phyloP scores from a whole-genome alignment of 2,113 vertebrate genomes.

The Gallinago media region DNA sequence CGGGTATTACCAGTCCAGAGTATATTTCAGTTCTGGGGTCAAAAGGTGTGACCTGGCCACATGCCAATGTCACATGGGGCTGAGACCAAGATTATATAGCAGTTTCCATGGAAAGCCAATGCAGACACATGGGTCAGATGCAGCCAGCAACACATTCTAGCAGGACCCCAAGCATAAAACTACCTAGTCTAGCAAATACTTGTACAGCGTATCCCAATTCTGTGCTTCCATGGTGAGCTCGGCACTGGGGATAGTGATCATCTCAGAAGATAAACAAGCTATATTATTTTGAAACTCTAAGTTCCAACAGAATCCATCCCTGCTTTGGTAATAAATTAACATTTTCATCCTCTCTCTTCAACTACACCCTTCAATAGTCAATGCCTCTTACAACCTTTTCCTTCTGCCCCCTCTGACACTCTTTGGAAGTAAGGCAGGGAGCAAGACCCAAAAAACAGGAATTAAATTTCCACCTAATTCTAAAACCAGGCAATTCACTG shows the following conservation, averaged over 20 bases:
- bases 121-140: neutral
- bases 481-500: neutral
- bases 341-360: neutral
- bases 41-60: neutral
- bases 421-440: neutral
- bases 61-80: neutral
- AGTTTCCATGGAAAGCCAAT: neutral
- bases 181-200: neutral
- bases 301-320: neutral
- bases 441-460: neutral
- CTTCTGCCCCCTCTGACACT: neutral
- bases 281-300: neutral
- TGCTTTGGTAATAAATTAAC: neutral
- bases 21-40: neutral
- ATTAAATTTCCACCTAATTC: neutral
- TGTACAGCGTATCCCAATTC: neutral
- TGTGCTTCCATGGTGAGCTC: accelerated
- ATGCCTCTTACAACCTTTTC: neutral
- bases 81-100: neutral
- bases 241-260: neutral
- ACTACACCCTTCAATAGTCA: neutral
- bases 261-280: neutral
- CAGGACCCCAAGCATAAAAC: neutral
- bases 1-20: neutral
- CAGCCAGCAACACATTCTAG: neutral